Evolutionary conservation across 2,888 invertebrate genomes (phyloP).

Genomic region (Pachliopta kotzebuea): DNA sequence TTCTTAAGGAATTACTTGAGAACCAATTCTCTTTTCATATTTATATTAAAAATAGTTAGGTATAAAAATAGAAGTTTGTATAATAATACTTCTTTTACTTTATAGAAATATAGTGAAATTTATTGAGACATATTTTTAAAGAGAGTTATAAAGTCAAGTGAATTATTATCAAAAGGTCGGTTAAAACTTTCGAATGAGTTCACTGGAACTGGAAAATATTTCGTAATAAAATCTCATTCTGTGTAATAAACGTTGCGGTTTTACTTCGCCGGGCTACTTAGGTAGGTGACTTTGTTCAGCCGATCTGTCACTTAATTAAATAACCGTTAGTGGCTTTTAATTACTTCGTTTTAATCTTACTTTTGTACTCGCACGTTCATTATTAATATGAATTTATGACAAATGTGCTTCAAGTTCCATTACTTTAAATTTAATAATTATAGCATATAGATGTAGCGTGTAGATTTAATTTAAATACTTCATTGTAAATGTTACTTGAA

Average conservation of each 20-base stretch:
- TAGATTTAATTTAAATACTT: too few relatives aligned
- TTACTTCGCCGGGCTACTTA: background rate
- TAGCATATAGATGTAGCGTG: too few relatives aligned
- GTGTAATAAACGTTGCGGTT: slow-evolving; percentile 17
- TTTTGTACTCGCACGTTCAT: background rate
- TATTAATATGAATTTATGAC: background rate
- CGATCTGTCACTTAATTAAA: slow-evolving; percentile 15
- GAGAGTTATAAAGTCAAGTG: too few relatives aligned
- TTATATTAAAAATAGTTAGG: too few relatives aligned
- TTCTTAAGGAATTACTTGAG: too few relatives aligned
- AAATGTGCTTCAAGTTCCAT: background rate
- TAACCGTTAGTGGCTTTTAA: slow-evolving; percentile 13
- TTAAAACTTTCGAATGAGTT: background rate
- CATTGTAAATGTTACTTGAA: too few relatives aligned
- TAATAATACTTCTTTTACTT: too few relatives aligned
- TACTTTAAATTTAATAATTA: background rate
- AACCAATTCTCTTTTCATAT: too few relatives aligned
- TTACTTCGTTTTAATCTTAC: background rate
- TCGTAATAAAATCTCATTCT: slow-evolving; percentile 9
- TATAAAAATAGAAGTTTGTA: too few relatives aligned
- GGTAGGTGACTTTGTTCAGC: slow-evolving; percentile 7
- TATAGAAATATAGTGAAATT: too few relatives aligned
- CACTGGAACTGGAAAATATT: slow-evolving; percentile 2
- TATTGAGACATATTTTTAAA: too few relatives aligned
- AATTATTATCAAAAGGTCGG: too few relatives aligned